Conservation (phyloP, 2,888 invertebrate genomes). For the Tricholauxania praeusta region DNA sequence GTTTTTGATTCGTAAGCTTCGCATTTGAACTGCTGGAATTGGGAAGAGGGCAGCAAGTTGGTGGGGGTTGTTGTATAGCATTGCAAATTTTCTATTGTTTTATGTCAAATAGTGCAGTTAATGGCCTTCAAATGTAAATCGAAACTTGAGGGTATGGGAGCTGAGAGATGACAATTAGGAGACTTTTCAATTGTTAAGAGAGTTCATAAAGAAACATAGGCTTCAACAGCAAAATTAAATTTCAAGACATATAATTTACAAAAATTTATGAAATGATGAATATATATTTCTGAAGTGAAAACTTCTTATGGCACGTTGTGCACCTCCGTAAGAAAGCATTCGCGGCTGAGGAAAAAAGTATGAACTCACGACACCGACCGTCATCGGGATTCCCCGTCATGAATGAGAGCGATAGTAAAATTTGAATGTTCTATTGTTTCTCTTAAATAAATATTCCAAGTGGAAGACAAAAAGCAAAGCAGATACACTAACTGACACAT, state of each 20-base stretch:
- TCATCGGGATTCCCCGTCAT: no score
- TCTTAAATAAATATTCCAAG: no score
- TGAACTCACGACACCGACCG: no score
- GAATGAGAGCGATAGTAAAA: no score
- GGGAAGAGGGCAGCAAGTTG: neutral
- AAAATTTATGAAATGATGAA: neutral
- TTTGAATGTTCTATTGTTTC: no score
- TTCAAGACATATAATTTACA: neutral
- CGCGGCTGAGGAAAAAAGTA: no score
- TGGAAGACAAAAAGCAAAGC: no score
- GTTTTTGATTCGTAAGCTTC: constrained; percentile 20
- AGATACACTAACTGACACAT: no score
- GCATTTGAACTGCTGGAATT: neutral
- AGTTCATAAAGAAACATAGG: no score
- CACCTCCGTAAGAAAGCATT: no score
- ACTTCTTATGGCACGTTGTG: no score
- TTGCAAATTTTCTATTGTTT: constrained; percentile 17
- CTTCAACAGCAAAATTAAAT: neutral
- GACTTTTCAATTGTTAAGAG: no score
- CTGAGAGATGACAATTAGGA: neutral
- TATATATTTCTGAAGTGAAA: neutral
- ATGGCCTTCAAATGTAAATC: constrained; percentile 43
- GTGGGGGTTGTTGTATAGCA: neutral
- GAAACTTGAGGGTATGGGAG: constrained; percentile 3
- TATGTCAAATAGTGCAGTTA: constrained; percentile 36